These are phyloP conservation scores for Beris morrisii DNA, from an alignment of 2,888 invertebrate species.

Conservation along the genomic window DNA sequence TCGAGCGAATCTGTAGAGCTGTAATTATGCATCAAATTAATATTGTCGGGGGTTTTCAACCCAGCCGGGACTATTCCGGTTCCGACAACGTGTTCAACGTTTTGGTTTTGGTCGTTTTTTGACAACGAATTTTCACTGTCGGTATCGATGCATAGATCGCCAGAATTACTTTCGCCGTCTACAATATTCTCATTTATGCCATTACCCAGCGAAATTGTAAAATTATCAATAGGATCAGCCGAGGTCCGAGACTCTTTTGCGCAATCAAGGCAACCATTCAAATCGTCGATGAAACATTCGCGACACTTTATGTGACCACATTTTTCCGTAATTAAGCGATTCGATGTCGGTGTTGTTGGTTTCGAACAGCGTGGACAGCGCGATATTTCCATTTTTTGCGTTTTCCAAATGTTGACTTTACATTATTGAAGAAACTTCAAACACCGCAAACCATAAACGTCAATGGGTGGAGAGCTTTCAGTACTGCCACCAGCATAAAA, in stretches of 20 bases:
- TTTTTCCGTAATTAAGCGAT: conserved; percentile 69
- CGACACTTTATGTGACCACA: conserved; percentile 79
- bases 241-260: neutral
- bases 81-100: neutral
- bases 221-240: conserved; percentile 19
- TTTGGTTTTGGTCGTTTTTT: neutral
- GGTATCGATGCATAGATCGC: conserved; percentile 19
- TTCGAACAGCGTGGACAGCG: conserved; percentile 65
- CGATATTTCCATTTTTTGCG: conserved; percentile 42
- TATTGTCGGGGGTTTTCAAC: neutral
- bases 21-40: conserved; percentile 18
- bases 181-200: neutral
- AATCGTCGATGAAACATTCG: conserved; percentile 69
- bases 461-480: too few relatives aligned
- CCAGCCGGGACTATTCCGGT: neutral
- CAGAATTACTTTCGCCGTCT: conserved; percentile 6
- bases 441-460: too few relatives aligned
- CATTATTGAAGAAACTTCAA: neutral
- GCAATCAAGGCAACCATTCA: conserved; percentile 61
- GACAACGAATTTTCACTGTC: conserved; percentile 11
- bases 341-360: conserved; percentile 60
- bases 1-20: neutral
- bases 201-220: neutral
- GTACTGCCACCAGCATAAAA: too few relatives aligned
- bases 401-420: neutral